These are phyloP conservation scores for Pomphorhynchus laevis DNA, from an alignment of 1,140 invertebrate species.

Conservation along the genomic window DNA sequence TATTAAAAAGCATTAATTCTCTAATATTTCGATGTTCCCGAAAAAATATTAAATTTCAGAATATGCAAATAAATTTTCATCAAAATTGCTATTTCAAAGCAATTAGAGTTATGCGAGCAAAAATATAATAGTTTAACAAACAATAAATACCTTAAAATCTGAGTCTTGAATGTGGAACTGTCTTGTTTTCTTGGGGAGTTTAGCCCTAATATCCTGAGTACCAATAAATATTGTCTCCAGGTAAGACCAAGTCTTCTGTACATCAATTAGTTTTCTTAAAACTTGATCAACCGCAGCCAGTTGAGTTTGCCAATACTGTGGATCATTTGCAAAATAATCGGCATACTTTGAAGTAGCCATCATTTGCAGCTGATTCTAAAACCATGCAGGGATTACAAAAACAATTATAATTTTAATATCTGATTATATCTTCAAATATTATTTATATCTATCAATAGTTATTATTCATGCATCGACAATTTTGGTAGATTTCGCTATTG, in stretches of 20 bases:
- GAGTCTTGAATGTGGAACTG: background rate
- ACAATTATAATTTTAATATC: too few relatives aligned
- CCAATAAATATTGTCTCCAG: slow-evolving; percentile 59
- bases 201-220: background rate
- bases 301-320: background rate
- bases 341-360: background rate
- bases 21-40: too few relatives aligned
- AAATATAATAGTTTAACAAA: too few relatives aligned
- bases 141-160: background rate
- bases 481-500: too few relatives aligned
- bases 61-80: too few relatives aligned
- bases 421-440: too few relatives aligned
- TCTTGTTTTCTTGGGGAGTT: background rate
- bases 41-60: too few relatives aligned
- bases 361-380: slow-evolving; percentile 22
- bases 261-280: slow-evolving; percentile 17
- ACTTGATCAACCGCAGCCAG: background rate
- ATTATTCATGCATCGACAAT: too few relatives aligned
- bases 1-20: too few relatives aligned
- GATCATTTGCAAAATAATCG: background rate
- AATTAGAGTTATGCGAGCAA: too few relatives aligned
- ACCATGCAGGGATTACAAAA: slow-evolving; percentile 9
- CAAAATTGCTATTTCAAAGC: too few relatives aligned
- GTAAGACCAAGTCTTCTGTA: slow-evolving; percentile 73
- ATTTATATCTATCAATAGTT: too few relatives aligned